Evolutionary conservation across 2,113 vertebrate genomes (phyloP), one percentile per base, ranked within the genome.

Genomic region (Seriola dumerili): DNA sequence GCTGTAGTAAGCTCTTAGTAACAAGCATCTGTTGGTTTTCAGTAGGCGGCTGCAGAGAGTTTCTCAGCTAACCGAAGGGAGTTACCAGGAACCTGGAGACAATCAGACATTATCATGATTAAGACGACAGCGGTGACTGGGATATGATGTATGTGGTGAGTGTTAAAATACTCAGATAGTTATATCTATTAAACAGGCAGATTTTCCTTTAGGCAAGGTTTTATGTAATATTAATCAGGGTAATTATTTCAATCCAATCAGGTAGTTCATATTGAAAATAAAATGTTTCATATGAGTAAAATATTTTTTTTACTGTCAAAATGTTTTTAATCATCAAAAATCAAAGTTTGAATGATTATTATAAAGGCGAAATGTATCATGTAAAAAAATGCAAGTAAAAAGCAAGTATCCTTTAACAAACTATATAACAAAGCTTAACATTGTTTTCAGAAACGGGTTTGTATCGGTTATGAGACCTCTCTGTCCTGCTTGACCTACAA

Each of bases 81-180:
- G 13, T 40, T 34, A 9, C 9, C 42, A 75, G 9, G 9, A 54
- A 29, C 50, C 50, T 40, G 25, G 57, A 63, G 38, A 50, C 12
- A 34, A 46, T 55, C 46, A 40, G 17, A 46, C 29, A 64, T 11
- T 3, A 40, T 29, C n/a, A 63, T 4, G 12, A 77, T 63, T 21
- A 61, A 36, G 46, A 46, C 12, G 66, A 13, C 32, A 46, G 48
- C 64, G 64, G 7, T 42, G 46, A 59, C 32, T 70, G 17, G 32
- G 50, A 3, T 50, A 23, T 73, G 38, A 83, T 75, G 16, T 52
- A 19, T 66, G 34, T 32, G 72, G 84, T 91, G 69, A 91, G 84
- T 76, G 19, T 52, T 16, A 11, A 38, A 1, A 42, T 54, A 64
- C 8, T 23, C 23, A 23, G 23, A 23, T 23, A 23, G 23, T 23